Base-by-base conservation (phyloP, 2,113 vertebrate species). In the Nettapus auritus region DNA sequence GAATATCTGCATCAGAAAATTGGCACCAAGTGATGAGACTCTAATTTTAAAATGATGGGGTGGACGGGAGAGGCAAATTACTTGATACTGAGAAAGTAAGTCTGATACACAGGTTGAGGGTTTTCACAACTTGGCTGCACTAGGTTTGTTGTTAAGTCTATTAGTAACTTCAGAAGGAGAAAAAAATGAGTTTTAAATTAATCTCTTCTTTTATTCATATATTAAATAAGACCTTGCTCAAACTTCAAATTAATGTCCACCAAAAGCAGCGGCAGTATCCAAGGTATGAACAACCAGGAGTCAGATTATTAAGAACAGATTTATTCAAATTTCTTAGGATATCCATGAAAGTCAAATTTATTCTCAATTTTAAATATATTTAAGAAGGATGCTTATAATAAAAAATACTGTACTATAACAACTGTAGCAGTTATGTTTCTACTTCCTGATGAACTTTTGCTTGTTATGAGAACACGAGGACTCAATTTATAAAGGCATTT, bases 11-110 rank as follows among this genome's bases (percentile, higher is more conserved):
- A 73, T 23, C 15, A 16, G 38, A 50, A 90, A 66, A 1, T 15
- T 8, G 2, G 4, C 67, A 82, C 31, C 36, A 79, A 71, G 12
- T 55, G 13, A 63, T 11, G 25, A 6, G 13, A 40, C 38, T 13
- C 50, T 55, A 85, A 82, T n/a, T 62, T 48, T 53, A 73, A 13
- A 40, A 16, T 38, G 4, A 20, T 77, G 19, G 3, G 28, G 46
- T n/a, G 6, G 36, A 18, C 16, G 13, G 20, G 25, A 64, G 22
- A n/a, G 42, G 68, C 29, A 42, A 78, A 66, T 38, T 73, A 25
- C 25, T 59, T 70, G 28, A 14, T 13, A 1, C 7, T 40, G 16
- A 13, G 3, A 4, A 57, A 0, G 0, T 14, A 48, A 66, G 12
- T 55, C 11, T 26, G 11, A 26, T 42, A 38, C n/a, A 46, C 6